Evolutionary conservation across 1,140 invertebrate species (phyloP).

Genomic region (Apis florea): DNA sequence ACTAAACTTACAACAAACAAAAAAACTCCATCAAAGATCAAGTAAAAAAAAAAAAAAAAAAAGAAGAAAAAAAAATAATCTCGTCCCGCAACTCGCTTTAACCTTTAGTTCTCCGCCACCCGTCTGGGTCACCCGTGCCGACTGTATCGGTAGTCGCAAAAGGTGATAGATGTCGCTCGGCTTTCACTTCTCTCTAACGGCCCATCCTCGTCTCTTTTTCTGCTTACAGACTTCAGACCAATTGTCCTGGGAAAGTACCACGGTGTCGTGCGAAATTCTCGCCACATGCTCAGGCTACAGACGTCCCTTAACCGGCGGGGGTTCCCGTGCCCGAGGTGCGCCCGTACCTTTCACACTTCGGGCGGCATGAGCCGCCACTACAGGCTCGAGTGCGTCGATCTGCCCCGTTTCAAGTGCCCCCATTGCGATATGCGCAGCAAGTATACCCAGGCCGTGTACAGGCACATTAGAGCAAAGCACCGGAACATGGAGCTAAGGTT

Average conservation of each 20-base stretch:
- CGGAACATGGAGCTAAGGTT: constrained; percentile 61
- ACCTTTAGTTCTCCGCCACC: neutral
- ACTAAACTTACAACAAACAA: too few species aligned
- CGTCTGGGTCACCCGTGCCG: neutral
- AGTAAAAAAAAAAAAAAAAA: too few species aligned
- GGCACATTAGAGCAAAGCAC: constrained; percentile 65
- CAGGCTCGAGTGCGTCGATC: constrained; percentile 67
- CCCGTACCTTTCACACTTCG: constrained; percentile 59
- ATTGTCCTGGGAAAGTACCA: constrained; percentile 62
- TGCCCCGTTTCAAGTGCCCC: constrained; percentile 68
- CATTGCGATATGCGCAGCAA: constrained; percentile 70
- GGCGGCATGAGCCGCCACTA: constrained; percentile 67
- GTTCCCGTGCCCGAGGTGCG: constrained; percentile 63
- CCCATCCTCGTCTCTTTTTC: constrained; percentile 54
- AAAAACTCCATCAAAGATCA: too few species aligned
- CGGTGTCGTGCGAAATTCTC: constrained; percentile 36
- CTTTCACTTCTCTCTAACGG: constrained; percentile 28
- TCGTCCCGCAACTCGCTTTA: too few species aligned
- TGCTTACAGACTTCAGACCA: constrained; percentile 70
- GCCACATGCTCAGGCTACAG: constrained; percentile 50
- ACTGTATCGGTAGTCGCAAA: constrained; percentile 4
- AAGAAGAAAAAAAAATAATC: too few species aligned
- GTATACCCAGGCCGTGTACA: constrained; percentile 68
- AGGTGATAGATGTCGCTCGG: neutral
- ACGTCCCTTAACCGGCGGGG: constrained; percentile 46